Evolutionary conservation across 2,113 vertebrate genomes (phyloP).

Genomic region (Labrus mixtus): DNA sequence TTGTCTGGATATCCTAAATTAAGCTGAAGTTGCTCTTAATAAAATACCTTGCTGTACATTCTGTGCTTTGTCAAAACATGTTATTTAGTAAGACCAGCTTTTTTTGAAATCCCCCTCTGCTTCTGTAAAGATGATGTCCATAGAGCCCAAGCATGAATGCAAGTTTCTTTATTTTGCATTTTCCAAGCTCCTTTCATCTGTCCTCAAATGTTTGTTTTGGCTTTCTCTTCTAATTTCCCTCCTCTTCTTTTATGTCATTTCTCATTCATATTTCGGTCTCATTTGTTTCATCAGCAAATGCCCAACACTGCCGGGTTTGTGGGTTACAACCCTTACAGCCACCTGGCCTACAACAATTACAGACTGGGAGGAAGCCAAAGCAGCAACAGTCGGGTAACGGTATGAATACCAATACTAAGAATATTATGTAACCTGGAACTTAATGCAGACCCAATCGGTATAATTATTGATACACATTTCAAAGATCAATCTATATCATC

Average conservation of each 20-base stretch:
- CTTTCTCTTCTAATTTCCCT: conserved; percentile 47
- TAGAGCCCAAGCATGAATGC: conserved; percentile 38
- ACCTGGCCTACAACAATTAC: conserved; percentile 99
- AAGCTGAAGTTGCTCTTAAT: neutral
- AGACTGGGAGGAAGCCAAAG: conserved; percentile 99
- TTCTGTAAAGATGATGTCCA: neutral
- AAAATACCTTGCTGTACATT: neutral
- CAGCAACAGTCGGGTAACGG: conserved; percentile 99
- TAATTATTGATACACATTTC: neutral
- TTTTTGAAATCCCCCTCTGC: neutral
- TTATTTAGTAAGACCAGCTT: neutral
- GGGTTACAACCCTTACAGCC: conserved; percentile 99
- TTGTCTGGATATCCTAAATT: neutral
- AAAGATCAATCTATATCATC: neutral
- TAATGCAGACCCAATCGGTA: neutral
- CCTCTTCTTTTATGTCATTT: conserved; percentile 87
- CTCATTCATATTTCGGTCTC: conserved; percentile 97
- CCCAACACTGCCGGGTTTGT: conserved; percentile 99
- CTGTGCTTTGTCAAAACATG: neutral
- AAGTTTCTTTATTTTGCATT: conserved; percentile 50
- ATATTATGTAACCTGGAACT: conserved; percentile 4
- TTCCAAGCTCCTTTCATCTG: conserved; percentile 39
- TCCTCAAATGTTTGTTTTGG: conserved; percentile 73
- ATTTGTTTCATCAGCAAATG: conserved; percentile 99
- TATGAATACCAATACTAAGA: conserved; percentile 86